Base-by-base conservation (phyloP, 2,113 vertebrate genomes). In the Clarias batrachus region DNA sequence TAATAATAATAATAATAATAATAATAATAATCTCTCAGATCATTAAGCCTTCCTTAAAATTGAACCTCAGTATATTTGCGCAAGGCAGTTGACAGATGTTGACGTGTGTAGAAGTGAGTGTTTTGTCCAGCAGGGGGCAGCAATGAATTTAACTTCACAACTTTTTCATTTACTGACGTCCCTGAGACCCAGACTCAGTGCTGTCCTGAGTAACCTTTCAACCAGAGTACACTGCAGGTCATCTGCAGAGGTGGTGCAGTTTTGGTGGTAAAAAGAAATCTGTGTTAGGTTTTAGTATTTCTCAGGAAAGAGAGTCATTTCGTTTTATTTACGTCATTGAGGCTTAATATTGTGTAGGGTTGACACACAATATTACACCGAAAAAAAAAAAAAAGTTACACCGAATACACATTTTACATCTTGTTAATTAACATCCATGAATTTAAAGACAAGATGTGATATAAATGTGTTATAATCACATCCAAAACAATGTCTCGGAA, bases 71-170 rank as follows among this genome's bases (percentile, higher is more conserved):
- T n/a, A 65, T 30, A 65, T 30, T 12, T 68, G 68, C 17, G 4
- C 1, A 71, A 19, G 16, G 73, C 23, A n/a, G 4, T 2, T 25
- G 5, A n/a, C 48, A 6, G 23, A 2, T 54, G 23, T 25, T 21
- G 10, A 71, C 9, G 33, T 73, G 37, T 48, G 57, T 63, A 48
- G 48, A 48, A 48, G 48, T 48, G 48, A 48, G 54, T 57, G 16
- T 57, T 57, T 57, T 56, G 54, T 21, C 76, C 76, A 79, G 54
- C 54, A 79, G 76, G 76, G n/a, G 76, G 76, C 76, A 79, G 76
- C 76, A 79, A 21, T 30, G 1, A 56, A 30, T 54, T 30, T 30
- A 27, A 57, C 57, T 57, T 79, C 16, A 77, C 76, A 57, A n/a
- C 41, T 76, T 30, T 74, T 56, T 57, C 1, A 17, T 8, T 16